phyloP scores from a whole-genome alignment of 2,888 invertebrate species.

The Selenia dentaria region DNA sequence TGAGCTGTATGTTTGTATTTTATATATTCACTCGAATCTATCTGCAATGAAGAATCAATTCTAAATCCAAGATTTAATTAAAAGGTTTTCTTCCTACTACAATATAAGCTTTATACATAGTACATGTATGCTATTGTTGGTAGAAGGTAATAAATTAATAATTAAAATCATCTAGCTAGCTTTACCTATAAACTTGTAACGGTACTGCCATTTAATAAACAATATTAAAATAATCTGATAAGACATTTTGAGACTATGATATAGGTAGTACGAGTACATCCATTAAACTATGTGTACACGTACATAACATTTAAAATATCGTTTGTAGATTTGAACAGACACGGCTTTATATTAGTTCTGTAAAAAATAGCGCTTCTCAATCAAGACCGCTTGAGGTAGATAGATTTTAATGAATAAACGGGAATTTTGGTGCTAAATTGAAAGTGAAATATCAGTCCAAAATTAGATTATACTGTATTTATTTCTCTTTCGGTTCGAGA shows the following conservation, averaged over 20 bases:
- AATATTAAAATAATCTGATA: not conserved
- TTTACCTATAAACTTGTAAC: not conserved
- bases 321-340: not conserved
- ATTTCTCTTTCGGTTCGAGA: conserved; percentile 10
- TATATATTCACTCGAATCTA: too few species aligned
- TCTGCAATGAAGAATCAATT: too few species aligned
- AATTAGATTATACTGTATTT: conserved; percentile 42
- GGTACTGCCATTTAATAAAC: not conserved
- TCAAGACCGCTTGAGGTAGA: conserved; percentile 46
- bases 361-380: conserved; percentile 37
- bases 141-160: not conserved
- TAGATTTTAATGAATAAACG: conserved; percentile 67
- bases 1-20: not conserved
- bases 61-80: too few species aligned
- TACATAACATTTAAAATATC: not conserved
- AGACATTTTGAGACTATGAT: too few species aligned
- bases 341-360: conserved; percentile 30
- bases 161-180: not conserved
- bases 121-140: too few species aligned
- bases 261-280: too few species aligned
- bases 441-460: conserved; percentile 65
- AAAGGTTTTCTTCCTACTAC: too few species aligned
- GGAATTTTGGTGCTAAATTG: conserved; percentile 78
- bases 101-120: too few species aligned
- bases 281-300: not conserved